phyloP scores from a whole-genome alignment of 1,140 invertebrate genomes.

The Macrotrachela quadricornifera region DNA sequence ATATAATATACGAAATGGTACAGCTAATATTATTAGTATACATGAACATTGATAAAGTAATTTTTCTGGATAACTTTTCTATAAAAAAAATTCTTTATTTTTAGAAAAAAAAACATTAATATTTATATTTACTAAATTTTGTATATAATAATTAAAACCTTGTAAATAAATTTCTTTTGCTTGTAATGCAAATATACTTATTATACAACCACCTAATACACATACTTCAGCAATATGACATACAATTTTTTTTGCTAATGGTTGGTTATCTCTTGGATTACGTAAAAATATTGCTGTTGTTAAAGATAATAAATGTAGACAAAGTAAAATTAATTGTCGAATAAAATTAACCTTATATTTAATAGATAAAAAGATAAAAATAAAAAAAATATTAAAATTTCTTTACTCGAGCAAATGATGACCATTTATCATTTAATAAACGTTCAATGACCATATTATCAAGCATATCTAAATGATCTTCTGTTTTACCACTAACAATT shows the following conservation, averaged over 20 bases:
- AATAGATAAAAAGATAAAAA: not conserved
- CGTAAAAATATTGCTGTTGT: slow-evolving; percentile 70
- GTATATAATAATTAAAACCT: slow-evolving; percentile 63
- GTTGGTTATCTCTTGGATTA: slow-evolving; percentile 36
- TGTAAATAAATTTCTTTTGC: slow-evolving; percentile 79
- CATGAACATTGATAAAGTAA: slow-evolving; percentile 77
- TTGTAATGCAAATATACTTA: slow-evolving; percentile 59
- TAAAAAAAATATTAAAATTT: not conserved
- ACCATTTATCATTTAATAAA: slow-evolving; percentile 94
- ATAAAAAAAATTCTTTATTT: no score
- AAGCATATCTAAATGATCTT: slow-evolving; percentile 93
- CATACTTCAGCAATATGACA: slow-evolving; percentile 57
- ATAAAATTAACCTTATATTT: no score
- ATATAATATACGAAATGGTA: slow-evolving; percentile 53
- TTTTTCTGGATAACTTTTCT: slow-evolving; percentile 79
- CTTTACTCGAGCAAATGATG: slow-evolving; percentile 75
- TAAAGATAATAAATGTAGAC: slow-evolving; percentile 52
- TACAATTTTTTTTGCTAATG: slow-evolving; percentile 17
- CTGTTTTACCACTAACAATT: slow-evolving; percentile 75
- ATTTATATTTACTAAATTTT: slow-evolving; percentile 53
- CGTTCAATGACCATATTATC: slow-evolving; percentile 91
- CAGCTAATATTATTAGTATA: slow-evolving; percentile 67
- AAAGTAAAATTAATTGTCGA: no score
- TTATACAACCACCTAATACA: slow-evolving; percentile 58
- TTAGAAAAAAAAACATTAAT: not conserved